Evolutionary conservation across 1,140 invertebrate species (phyloP).

Genomic region (Bombus waltoni): DNA sequence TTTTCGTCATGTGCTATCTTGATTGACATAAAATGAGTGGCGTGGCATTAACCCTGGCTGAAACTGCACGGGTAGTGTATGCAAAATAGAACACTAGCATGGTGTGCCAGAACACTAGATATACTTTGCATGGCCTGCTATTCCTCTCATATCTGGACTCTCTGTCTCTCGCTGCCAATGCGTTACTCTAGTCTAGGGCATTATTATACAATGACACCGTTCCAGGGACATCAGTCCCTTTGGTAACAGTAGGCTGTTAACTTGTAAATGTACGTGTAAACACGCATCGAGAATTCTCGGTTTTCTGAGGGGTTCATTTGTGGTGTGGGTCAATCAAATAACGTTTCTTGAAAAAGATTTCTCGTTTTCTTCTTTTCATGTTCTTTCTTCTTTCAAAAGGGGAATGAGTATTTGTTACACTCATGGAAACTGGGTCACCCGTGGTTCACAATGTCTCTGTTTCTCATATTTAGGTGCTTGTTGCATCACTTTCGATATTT

Average conservation of each 20-base stretch:
- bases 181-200: conserved; percentile 7
- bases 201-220: conserved; percentile 60
- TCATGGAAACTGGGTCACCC: not conserved
- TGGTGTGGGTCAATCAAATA: too few species aligned
- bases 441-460: not conserved
- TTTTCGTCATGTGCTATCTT: conserved; percentile 45
- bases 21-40: conserved; percentile 35
- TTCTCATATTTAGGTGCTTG: not conserved
- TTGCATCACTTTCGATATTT: not conserved
- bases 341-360: not conserved
- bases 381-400: not conserved
- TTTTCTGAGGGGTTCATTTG: not conserved
- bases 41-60: conserved; percentile 49
- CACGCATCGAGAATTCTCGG: conserved; percentile 15
- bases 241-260: not conserved
- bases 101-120: conserved; percentile 50
- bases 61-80: conserved; percentile 44
- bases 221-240: conserved; percentile 18
- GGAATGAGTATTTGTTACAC: too few species aligned
- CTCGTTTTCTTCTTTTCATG: not conserved
- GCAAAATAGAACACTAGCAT: conserved; percentile 61
- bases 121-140: conserved; percentile 17
- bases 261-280: conserved; percentile 20
- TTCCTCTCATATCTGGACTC: conserved; percentile 26
- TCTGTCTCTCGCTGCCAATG: conserved; percentile 19